These are phyloP conservation scores for Malurus elegans DNA, from an alignment of 2,113 vertebrate genomes.

Conservation along the genomic window DNA sequence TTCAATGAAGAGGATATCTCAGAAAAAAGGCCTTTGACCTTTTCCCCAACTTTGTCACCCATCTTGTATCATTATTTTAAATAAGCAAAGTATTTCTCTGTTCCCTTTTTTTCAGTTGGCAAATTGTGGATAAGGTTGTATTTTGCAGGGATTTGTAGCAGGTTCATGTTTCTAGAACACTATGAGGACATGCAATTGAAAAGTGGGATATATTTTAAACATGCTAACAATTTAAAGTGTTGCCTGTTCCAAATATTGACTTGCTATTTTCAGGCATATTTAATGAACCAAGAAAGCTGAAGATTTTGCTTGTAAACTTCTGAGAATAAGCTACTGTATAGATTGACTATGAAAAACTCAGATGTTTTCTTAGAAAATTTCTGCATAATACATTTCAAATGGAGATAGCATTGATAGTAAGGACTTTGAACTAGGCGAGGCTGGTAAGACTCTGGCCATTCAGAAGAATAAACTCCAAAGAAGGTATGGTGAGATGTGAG, in stretches of 20 bases:
- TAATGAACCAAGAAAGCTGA: neutral
- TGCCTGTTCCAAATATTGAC: neutral
- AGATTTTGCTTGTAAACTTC: neutral
- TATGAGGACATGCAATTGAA: neutral
- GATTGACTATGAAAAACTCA: neutral
- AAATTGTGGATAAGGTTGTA: neutral
- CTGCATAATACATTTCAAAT: too few relatives aligned
- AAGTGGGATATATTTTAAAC: neutral
- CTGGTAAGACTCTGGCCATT: neutral
- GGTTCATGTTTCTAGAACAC: neutral
- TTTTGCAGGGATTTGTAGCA: neutral
- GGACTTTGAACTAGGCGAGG: neutral
- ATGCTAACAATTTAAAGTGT: neutral
- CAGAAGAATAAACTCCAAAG: neutral
- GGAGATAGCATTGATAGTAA: neutral
- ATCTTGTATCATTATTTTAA: neutral
- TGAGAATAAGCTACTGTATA: neutral
- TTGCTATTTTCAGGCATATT: neutral
- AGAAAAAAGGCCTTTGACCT: neutral
- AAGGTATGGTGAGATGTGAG: neutral
- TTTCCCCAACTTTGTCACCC: neutral
- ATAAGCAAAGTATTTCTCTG: neutral
- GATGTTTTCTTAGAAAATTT: neutral
- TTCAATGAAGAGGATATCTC: neutral
- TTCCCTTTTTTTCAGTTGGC: neutral